These are phyloP conservation scores for Apus apus DNA, from an alignment of 2,113 vertebrate species.

Conservation along the genomic window DNA sequence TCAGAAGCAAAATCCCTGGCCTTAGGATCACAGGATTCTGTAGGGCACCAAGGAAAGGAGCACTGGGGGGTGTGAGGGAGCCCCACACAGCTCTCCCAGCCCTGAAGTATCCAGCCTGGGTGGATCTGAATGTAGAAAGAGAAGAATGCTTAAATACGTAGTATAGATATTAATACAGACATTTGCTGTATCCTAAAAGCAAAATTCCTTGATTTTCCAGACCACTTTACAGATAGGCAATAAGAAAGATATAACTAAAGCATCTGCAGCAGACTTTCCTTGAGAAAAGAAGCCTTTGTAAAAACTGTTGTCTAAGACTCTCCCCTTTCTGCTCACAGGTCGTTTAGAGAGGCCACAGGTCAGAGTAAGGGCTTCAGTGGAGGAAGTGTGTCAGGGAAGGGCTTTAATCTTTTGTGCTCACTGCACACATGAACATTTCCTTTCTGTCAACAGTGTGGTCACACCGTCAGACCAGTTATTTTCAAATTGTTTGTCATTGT, in stretches of 20 bases:
- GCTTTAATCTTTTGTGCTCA: background rate
- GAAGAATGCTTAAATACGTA: background rate
- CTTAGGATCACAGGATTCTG: background rate
- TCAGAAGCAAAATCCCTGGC: background rate
- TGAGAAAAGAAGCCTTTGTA: background rate
- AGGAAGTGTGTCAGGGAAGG: background rate
- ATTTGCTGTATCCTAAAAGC: background rate
- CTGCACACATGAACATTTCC: slow-evolving; percentile 11
- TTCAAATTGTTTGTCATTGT: slow-evolving; percentile 22
- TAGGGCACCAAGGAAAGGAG: background rate
- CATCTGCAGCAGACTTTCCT: background rate
- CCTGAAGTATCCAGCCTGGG: background rate
- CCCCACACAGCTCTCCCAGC: fast-evolving
- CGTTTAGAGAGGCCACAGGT: slow-evolving; percentile 13
- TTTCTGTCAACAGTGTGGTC: slow-evolving; percentile 30
- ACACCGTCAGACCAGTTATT: background rate
- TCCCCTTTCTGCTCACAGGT: background rate
- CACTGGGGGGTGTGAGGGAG: background rate
- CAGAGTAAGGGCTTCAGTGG: background rate
- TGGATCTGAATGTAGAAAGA: background rate
- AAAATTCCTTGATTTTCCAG: background rate
- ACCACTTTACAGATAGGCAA: background rate
- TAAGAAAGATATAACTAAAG: background rate
- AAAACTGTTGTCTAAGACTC: background rate
- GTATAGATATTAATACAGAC: background rate